Base-by-base conservation (phyloP, 2,797 vertebrate species). In the Sebastes matsubarae region DNA sequence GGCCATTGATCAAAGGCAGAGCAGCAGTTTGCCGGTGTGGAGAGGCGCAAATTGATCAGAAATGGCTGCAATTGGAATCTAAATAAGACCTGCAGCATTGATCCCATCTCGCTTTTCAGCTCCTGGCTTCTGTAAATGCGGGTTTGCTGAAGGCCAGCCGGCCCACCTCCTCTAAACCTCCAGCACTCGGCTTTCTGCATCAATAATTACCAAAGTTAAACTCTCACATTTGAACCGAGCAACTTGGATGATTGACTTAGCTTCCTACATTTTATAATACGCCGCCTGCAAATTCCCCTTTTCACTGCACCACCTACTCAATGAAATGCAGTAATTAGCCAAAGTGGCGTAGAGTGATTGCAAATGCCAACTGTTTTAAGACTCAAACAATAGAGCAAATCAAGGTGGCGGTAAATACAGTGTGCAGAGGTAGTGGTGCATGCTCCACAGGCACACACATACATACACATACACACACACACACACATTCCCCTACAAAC, bases 11-110 rank as follows among this genome's bases (percentile, higher is more conserved):
- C 87, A 93, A 89, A 91, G 66, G 54, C 80, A 79, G 50, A 75
- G 75, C 50, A 58, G 72, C 61, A 30, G 77, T 89, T 85, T 85
- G 81, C 68, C 5, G 1, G 72, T 84, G 75, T 84, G 72, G 71
- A 90, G 83, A 88, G 71, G 73, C 90, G 84, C 88, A 87, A 84
- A 93, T 90, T 94, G 93, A 95, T 95, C 90, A 92, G 91, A 92
- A 92, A 93, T 83, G 82, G 88, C 88, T 90, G 87, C 89, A 93
- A 94, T 92, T 92, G 84, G 91, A 92, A 94, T 90, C 90, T 91
- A 89, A 93, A 92, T 93, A 91, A 92, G 92, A 94, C 80, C 89
- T 72, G 81, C 82, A 59, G 84, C 91, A 91, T 89, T 86, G 92
- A 92, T 93, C 80, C 72, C 61, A 34, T 75, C 85, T 89, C 81